A percentile compares a stretch with the other conserved stretches of the same genome.
phyloP scores from a whole-genome alignment of 2,797 vertebrate species.

The Hemitrygon akajei region DNA sequence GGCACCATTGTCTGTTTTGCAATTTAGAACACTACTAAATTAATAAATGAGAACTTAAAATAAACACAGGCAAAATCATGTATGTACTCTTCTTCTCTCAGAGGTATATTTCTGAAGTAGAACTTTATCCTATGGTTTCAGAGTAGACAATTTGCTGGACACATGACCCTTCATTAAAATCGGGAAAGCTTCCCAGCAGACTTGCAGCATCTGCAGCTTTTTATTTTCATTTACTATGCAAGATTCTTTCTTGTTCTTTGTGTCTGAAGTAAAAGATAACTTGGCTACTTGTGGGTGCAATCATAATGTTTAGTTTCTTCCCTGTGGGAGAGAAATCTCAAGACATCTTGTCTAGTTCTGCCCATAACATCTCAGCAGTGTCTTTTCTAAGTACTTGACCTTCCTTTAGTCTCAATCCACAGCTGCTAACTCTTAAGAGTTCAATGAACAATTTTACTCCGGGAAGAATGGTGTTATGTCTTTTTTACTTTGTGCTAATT shows the following conservation, averaged over 20 bases:
- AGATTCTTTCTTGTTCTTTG: background rate
- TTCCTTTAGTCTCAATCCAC: background rate
- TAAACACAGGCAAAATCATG: background rate
- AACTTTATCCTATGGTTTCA: background rate
- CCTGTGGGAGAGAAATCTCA: background rate
- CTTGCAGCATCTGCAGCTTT: too few species aligned
- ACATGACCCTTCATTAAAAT: background rate
- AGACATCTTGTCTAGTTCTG: background rate
- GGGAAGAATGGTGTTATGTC: background rate
- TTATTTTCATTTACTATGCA: too few species aligned
- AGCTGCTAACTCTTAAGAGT: background rate
- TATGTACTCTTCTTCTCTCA: background rate
- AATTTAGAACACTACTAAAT: background rate
- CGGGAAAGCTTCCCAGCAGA: too few species aligned
- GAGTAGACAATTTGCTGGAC: background rate
- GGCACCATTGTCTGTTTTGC: constrained; percentile 10
- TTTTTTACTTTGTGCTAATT: background rate
- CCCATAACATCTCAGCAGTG: background rate
- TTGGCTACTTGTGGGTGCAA: background rate
- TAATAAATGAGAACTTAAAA: constrained; percentile 28
- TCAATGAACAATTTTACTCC: background rate
- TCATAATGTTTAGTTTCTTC: background rate
- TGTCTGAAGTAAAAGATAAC: background rate
- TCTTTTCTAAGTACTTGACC: background rate
- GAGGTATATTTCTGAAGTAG: background rate